Conservation (phyloP, 2,113 vertebrate genomes). For the Ardeotis arabs region DNA sequence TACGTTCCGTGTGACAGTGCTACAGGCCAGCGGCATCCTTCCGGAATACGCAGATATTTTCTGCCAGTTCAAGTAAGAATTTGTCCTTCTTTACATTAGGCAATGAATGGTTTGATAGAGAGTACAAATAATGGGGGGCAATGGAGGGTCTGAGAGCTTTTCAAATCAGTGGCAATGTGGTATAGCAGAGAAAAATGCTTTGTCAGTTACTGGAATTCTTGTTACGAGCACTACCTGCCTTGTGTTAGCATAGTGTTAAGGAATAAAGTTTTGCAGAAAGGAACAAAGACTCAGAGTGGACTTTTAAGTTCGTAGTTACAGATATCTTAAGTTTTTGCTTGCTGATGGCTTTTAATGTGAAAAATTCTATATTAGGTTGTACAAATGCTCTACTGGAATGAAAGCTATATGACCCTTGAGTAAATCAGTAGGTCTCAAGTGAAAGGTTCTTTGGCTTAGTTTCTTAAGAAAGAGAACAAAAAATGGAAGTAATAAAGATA, state of each 20-base stretch:
- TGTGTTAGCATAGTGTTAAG: neutral
- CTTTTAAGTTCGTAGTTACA: neutral
- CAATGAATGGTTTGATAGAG: neutral
- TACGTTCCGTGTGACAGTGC: slow-evolving; percentile 95
- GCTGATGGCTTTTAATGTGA: neutral
- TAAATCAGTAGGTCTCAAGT: neutral
- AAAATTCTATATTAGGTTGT: neutral
- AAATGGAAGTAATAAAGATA: neutral
- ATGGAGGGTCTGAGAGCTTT: neutral
- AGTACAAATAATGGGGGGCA: neutral
- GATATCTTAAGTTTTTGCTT: neutral
- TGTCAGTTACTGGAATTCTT: neutral
- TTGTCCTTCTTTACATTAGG: neutral
- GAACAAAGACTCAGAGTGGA: neutral
- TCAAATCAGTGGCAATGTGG: neutral
- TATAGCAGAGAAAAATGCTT: neutral
- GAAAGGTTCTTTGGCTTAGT: neutral
- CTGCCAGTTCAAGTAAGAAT: slow-evolving; percentile 98
- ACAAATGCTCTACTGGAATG: neutral
- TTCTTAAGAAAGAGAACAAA: neutral
- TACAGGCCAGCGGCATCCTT: slow-evolving; percentile 91
- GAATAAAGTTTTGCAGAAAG: neutral
- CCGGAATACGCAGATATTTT: slow-evolving; percentile 97
- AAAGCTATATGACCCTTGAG: neutral
- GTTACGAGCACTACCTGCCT: neutral